These are phyloP conservation scores for Trypoxylus dichotomus DNA, from an alignment of 1,140 invertebrate genomes.

Conservation along the genomic window DNA sequence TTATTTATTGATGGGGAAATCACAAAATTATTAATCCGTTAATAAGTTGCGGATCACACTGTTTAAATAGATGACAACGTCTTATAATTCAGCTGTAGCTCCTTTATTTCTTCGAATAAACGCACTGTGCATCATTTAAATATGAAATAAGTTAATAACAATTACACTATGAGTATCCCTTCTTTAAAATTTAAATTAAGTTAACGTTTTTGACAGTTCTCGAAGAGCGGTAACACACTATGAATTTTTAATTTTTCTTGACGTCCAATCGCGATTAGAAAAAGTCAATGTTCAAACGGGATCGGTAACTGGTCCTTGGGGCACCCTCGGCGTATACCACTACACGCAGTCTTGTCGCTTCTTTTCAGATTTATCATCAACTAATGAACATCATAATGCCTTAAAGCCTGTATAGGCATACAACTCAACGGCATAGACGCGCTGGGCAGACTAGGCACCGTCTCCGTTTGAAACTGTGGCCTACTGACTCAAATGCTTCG, in stretches of 20 bases:
- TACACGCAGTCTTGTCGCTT: neutral
- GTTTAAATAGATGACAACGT: too few species aligned
- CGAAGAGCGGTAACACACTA: neutral
- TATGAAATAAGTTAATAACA: neutral
- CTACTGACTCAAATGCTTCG: conserved; percentile 23
- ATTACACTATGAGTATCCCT: neutral
- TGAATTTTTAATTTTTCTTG: neutral
- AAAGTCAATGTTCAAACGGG: neutral
- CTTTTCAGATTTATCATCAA: conserved; percentile 14
- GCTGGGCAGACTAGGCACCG: conserved; percentile 23
- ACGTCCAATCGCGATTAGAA: neutral
- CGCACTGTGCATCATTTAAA: neutral
- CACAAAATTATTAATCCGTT: too few species aligned
- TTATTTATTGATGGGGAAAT: too few species aligned
- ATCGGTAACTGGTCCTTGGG: conserved; percentile 5
- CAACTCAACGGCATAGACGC: conserved; percentile 16
- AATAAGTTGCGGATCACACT: too few species aligned
- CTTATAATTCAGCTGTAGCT: too few species aligned
- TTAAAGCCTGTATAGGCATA: neutral
- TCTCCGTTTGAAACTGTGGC: conserved; percentile 21
- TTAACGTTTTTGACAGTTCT: neutral
- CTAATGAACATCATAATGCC: conserved; percentile 12
- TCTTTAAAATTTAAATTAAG: neutral
- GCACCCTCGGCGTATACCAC: neutral
- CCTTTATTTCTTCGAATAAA: neutral